phyloP scores from a whole-genome alignment of 2,888 invertebrate species.

The Esperia sulphurella region DNA sequence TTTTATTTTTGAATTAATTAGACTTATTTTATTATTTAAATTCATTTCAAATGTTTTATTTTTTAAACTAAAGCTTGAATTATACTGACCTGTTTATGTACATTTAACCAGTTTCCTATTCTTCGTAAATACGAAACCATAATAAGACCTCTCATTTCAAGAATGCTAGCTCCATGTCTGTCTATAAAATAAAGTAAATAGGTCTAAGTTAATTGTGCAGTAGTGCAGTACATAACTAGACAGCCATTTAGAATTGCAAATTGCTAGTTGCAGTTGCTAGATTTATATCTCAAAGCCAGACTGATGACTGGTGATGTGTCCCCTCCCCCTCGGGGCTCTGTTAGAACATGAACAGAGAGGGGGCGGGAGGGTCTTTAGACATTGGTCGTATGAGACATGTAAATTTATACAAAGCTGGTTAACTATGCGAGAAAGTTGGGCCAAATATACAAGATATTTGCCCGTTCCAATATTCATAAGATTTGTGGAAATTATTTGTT shows the following conservation, averaged over 20 bases:
- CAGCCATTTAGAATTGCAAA: slow-evolving; percentile 4
- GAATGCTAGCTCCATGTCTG: neutral
- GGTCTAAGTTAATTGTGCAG: slow-evolving; percentile 23
- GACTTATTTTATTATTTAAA: no score
- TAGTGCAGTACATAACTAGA: slow-evolving; percentile 13
- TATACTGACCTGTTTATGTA: no score
- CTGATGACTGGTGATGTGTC: neutral
- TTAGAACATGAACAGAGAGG: no score
- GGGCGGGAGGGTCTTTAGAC: no score
- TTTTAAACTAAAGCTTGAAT: no score
- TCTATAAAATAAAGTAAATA: slow-evolving; percentile 19
- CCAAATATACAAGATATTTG: neutral
- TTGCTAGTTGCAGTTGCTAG: neutral
- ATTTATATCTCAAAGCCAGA: slow-evolving; percentile 1
- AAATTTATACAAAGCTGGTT: slow-evolving; percentile 3
- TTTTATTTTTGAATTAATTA: no score
- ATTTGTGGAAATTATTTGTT: neutral
- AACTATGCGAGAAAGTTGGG: neutral
- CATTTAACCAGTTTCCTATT: no score
- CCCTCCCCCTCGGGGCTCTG: no score
- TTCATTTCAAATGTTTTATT: no score
- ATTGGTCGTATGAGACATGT: neutral
- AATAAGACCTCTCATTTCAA: no score
- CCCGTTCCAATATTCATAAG: neutral
- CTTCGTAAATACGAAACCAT: no score